Percentiles rank a stretch among this genome's conserved stretches.
Conservation (phyloP, 30 jellyfish, hydroid and myxozoan species). For the Pseudorhiza aurosa region DNA sequence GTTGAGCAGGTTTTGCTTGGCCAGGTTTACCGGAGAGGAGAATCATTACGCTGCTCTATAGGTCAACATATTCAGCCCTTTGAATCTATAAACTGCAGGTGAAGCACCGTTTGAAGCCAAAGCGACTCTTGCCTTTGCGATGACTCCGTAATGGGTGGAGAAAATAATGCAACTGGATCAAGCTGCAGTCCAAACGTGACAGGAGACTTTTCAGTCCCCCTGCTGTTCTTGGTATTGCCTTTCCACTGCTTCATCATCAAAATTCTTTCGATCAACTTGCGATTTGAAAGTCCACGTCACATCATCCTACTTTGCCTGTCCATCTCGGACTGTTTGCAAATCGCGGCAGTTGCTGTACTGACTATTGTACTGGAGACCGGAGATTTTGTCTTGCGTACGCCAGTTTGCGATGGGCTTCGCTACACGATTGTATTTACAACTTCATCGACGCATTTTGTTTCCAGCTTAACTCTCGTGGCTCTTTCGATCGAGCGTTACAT, state of each 20-base stretch:
- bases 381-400: background rate
- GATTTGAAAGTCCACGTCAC: constrained; percentile 3
- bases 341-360: background rate
- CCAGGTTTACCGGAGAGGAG: too few species aligned
- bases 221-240: background rate
- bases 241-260: background rate
- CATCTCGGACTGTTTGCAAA: background rate
- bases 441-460: background rate
- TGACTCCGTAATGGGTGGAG: background rate
- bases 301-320: constrained; percentile 16
- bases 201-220: background rate
- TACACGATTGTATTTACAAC: background rate
- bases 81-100: too few species aligned
- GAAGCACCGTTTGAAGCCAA: too few species aligned
- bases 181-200: background rate
- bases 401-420: background rate
- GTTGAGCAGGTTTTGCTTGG: too few species aligned
- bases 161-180: background rate
- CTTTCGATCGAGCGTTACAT: constrained; percentile 21
- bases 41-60: too few species aligned
- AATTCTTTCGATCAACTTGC: background rate
- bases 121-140: too few species aligned
- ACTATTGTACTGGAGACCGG: background rate
- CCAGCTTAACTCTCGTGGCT: background rate
- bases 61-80: too few species aligned